Evolutionary conservation across 2,113 vertebrate species (phyloP).

Genomic region (Centrocercus urophasianus): DNA sequence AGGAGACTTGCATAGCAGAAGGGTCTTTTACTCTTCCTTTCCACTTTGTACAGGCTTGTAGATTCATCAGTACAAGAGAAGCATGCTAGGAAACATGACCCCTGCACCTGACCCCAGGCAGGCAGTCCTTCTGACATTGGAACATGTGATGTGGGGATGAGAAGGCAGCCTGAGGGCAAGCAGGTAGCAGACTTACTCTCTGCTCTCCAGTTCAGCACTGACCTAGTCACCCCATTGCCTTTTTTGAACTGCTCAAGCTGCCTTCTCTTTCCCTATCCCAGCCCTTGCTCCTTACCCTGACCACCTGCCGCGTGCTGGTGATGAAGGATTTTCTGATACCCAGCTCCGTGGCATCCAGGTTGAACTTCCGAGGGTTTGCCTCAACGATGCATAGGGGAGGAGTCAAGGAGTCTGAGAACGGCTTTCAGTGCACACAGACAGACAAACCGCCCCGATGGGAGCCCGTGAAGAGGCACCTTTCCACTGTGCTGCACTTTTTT

Average conservation of each 20-base stretch:
- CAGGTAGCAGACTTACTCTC: neutral
- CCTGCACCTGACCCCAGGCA: neutral
- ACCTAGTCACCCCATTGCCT: neutral
- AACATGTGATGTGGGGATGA: fast-evolving
- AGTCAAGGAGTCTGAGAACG: slow-evolving; percentile 67
- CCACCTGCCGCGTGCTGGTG: slow-evolving; percentile 88
- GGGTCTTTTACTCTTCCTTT: neutral
- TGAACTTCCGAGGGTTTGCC: slow-evolving; percentile 97
- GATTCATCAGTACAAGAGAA: neutral
- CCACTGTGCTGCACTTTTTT: neutral
- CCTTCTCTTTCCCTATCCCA: neutral
- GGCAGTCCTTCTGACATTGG: neutral
- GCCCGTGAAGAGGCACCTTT: neutral
- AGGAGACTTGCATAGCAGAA: neutral
- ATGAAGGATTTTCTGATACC: slow-evolving; percentile 95
- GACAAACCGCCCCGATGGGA: fast-evolving
- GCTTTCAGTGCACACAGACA: neutral
- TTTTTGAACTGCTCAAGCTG: neutral
- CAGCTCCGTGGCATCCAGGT: slow-evolving; percentile 90
- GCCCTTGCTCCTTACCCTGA: slow-evolving; percentile 83
- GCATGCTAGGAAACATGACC: neutral
- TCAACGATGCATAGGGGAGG: slow-evolving; percentile 89
- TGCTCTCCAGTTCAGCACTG: neutral
- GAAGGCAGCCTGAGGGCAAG: neutral
- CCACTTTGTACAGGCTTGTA: neutral